Evolutionary conservation across 1,140 invertebrate species (phyloP).

Genomic region (Bathynomus jamesi): DNA sequence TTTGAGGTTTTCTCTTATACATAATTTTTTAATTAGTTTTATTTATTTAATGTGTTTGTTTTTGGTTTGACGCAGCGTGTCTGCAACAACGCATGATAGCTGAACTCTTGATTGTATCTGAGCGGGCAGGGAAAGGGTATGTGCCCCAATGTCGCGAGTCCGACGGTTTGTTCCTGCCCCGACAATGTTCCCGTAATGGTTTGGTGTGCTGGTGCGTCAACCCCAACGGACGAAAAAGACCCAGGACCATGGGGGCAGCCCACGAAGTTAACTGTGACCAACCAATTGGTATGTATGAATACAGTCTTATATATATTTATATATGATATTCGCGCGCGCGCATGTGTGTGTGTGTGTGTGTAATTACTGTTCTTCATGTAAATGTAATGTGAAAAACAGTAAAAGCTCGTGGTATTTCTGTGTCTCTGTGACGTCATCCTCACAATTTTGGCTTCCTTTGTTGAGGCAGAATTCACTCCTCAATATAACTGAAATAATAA

Average conservation of each 20-base stretch:
- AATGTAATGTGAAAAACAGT: too few relatives aligned
- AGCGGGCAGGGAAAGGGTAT: conserved; percentile 66
- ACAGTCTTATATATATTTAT: conserved; percentile 2
- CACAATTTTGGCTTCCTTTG: too few relatives aligned
- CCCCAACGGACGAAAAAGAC: conserved; percentile 59
- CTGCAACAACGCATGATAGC: conserved; percentile 65
- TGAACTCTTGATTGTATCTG: conserved; percentile 64
- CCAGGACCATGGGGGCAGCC: conserved; percentile 66
- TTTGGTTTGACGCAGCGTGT: conserved; percentile 52
- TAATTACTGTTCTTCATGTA: not conserved
- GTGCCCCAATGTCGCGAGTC: conserved; percentile 64
- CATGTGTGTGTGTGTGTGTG: not conserved
- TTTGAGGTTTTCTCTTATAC: too few relatives aligned
- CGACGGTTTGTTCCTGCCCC: conserved; percentile 57
- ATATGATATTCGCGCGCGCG: conserved; percentile 21
- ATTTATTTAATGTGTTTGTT: too few relatives aligned
- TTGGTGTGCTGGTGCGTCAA: conserved; percentile 82
- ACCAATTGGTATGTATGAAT: conserved; percentile 9
- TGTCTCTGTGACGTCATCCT: too few relatives aligned
- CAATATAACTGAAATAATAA: too few relatives aligned
- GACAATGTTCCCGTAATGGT: conserved; percentile 68
- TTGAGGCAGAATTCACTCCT: too few relatives aligned
- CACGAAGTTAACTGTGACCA: conserved; percentile 58
- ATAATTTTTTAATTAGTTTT: too few relatives aligned
- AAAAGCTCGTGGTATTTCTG: too few relatives aligned